These are phyloP conservation scores for Parnassius smintheus DNA, from an alignment of 2,888 invertebrate genomes.

Conservation along the genomic window DNA sequence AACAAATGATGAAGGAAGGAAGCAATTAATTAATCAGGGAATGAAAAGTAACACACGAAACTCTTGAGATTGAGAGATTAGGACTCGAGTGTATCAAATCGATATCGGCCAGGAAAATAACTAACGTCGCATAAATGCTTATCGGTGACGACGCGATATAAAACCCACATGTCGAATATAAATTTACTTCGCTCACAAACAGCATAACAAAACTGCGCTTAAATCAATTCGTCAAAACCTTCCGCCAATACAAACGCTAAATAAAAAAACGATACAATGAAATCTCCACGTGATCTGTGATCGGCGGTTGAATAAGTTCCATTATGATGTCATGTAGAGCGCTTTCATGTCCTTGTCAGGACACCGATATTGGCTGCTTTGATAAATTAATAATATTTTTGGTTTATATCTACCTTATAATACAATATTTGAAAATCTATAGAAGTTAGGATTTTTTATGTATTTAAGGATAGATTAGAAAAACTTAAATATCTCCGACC, in stretches of 20 bases:
- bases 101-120: conserved; percentile 13
- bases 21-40: too few species aligned
- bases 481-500: too few species aligned
- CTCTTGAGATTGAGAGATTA: conserved; percentile 8
- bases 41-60: neutral
- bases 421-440: too few species aligned
- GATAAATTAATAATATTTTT: neutral
- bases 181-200: conserved; percentile 5
- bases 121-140: conserved; percentile 9
- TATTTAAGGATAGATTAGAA: too few species aligned
- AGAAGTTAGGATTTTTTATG: too few species aligned
- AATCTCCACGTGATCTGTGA: conserved; percentile 7
- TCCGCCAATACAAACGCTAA: conserved; percentile 17
- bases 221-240: conserved; percentile 10
- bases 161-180: conserved; percentile 15
- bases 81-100: conserved; percentile 8
- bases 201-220: conserved; percentile 9
- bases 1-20: too few species aligned
- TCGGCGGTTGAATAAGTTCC: conserved; percentile 1
- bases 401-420: too few species aligned
- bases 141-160: conserved; percentile 20
- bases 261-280: conserved; percentile 12
- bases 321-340: neutral
- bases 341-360: neutral
- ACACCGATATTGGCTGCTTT: neutral